Evolutionary conservation across 2,797 vertebrate genomes (phyloP).

Genomic region (Borostomias antarcticus): DNA sequence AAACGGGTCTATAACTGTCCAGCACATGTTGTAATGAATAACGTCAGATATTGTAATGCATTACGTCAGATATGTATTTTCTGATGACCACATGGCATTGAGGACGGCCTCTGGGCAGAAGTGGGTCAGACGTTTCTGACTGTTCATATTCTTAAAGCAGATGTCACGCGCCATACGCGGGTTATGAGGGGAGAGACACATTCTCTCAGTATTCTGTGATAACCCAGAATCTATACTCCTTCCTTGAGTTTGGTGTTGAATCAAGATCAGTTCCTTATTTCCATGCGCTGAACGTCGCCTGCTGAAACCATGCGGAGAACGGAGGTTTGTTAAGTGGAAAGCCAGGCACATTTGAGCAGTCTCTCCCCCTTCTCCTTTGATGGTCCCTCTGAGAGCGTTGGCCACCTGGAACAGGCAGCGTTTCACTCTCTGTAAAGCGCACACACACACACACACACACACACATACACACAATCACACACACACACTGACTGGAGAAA

Average conservation of each 20-base stretch:
- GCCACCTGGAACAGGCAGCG: conserved; percentile 29
- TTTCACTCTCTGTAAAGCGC: conserved; percentile 30
- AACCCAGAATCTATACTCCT: not conserved
- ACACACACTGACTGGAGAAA: too few relatives aligned
- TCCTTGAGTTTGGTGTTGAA: not conserved
- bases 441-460: too few relatives aligned
- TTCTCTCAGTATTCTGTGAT: too few relatives aligned
- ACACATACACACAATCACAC: too few relatives aligned
- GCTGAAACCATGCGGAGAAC: too few relatives aligned
- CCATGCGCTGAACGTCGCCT: not conserved
- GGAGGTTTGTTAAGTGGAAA: conserved; percentile 13
- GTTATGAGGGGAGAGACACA: not conserved
- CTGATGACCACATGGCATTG: too few relatives aligned
- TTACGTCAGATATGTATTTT: too few relatives aligned
- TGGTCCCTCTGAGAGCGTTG: conserved; percentile 22
- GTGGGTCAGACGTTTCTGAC: not conserved
- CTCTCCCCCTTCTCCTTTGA: conserved; percentile 40
- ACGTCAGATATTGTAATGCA: too few relatives aligned
- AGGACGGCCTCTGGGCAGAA: too few relatives aligned
- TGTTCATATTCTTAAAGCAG: not conserved
- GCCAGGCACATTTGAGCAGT: conserved; percentile 11
- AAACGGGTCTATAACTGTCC: not conserved
- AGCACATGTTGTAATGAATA: not conserved
- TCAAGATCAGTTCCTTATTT: not conserved
- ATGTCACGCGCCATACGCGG: too few relatives aligned